These are phyloP conservation scores for Oryzaephilus surinamensis DNA, from an alignment of 1,140 invertebrate genomes.

Conservation along the genomic window DNA sequence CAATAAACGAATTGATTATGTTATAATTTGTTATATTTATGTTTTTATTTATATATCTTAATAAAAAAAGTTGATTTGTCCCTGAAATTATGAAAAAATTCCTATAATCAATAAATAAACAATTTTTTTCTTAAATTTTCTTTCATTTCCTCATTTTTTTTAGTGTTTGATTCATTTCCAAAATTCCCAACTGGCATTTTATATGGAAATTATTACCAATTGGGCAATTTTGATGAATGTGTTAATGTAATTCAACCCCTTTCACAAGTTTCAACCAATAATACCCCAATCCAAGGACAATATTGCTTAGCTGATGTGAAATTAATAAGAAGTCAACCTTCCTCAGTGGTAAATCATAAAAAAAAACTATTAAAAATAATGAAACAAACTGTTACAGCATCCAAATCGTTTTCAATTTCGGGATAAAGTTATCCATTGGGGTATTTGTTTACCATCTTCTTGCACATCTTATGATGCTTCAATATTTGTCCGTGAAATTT, in stretches of 20 bases:
- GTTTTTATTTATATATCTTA: constrained; percentile 15
- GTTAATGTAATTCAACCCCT: constrained; percentile 32
- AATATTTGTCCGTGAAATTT: constrained; percentile 40
- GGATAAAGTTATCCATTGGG: constrained; percentile 46
- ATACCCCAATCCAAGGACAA: constrained; percentile 38
- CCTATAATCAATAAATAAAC: constrained; percentile 26
- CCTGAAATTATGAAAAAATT: constrained; percentile 20
- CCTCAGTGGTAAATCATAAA: not conserved
- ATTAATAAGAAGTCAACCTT: constrained; percentile 7
- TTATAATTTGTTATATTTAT: no score
- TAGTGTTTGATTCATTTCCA: constrained; percentile 55
- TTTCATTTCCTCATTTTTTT: constrained; percentile 28
- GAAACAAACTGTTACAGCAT: constrained; percentile 11
- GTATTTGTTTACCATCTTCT: constrained; percentile 48
- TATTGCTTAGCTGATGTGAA: constrained; percentile 47
- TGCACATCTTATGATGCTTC: constrained; percentile 44
- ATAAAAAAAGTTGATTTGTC: no score
- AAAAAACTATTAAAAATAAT: constrained; percentile 10
- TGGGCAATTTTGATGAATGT: constrained; percentile 62
- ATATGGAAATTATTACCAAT: constrained; percentile 48
- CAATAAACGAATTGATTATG: no score
- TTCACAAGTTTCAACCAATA: constrained; percentile 24
- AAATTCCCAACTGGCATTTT: constrained; percentile 52
- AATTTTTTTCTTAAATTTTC: constrained; percentile 15
- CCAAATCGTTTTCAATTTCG: constrained; percentile 9